Conservation (phyloP, 2,888 invertebrate species). For the Agrochola macilenta region DNA sequence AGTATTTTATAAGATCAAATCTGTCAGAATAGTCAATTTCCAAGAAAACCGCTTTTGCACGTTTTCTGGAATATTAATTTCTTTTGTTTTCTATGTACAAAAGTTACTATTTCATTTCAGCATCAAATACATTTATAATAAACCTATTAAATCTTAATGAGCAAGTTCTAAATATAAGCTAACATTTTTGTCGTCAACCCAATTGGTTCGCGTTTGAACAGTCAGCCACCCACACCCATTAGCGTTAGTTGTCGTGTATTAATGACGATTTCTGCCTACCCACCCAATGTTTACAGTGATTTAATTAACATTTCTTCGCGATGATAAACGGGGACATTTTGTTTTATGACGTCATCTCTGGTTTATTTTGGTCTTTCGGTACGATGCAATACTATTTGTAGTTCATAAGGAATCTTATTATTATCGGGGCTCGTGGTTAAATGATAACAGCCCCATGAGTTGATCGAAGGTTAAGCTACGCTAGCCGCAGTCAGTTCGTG, state of each 20-base stretch:
- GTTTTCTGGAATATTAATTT: not conserved
- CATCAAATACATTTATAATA: constrained; percentile 40
- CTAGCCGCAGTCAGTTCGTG: no score
- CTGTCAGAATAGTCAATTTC: not conserved
- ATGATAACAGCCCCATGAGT: no score
- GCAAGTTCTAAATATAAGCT: constrained; percentile 58
- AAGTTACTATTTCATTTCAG: not conserved
- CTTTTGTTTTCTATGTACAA: not conserved
- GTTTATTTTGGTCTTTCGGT: constrained; percentile 22
- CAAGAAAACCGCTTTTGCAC: not conserved
- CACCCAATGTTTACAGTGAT: constrained; percentile 76
- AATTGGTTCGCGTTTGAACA: constrained; percentile 66
- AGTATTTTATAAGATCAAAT: not conserved
- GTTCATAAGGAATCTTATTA: not conserved
- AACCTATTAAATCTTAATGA: constrained; percentile 62
- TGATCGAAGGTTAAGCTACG: no score
- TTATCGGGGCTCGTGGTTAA: no score
- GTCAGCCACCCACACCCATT: constrained; percentile 71
- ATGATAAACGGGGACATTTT: constrained; percentile 72
- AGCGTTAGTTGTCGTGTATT: constrained; percentile 77
- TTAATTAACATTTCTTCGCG: constrained; percentile 80
- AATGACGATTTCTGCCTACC: constrained; percentile 77
- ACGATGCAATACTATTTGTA: not conserved
- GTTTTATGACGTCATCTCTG: constrained; percentile 71
- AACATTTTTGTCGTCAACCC: constrained; percentile 58